A percentile compares a stretch with the other conserved stretches of the same genome.
These are phyloP conservation scores for Lethenteron reissneri DNA, from an alignment of 2,113 vertebrate genomes.

Conservation along the genomic window DNA sequence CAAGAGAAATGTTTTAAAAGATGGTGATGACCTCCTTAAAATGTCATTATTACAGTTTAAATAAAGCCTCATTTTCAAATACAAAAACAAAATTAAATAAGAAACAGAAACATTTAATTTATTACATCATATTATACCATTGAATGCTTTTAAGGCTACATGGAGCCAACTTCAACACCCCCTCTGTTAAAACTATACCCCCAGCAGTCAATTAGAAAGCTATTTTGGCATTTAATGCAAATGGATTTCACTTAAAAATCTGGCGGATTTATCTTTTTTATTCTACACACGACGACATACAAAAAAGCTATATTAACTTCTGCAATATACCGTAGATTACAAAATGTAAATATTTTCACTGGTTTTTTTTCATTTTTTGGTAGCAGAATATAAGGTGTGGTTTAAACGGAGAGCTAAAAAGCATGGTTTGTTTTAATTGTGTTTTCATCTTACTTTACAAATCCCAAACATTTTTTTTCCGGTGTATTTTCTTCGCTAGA, in stretches of 20 bases:
- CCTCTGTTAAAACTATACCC: neutral
- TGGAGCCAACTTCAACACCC: neutral
- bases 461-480: conserved; percentile 4
- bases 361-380: neutral
- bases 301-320: conserved; percentile 5
- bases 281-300: neutral
- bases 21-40: neutral
- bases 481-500: neutral
- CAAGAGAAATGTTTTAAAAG: neutral
- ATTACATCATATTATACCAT: conserved; percentile 6
- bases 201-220: neutral
- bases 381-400: conserved; percentile 3
- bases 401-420: conserved; percentile 2
- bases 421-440: neutral
- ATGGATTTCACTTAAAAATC: neutral
- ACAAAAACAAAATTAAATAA: conserved; percentile 1
- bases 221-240: conserved; percentile 5
- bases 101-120: conserved; percentile 5
- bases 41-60: neutral
- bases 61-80: conserved; percentile 2
- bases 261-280: neutral
- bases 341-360: conserved; percentile 5
- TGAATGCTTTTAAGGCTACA: conserved; percentile 4
- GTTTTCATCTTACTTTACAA: neutral
- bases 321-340: neutral